Conservation (phyloP, 2,797 vertebrate species). For the Squalus acanthias region DNA sequence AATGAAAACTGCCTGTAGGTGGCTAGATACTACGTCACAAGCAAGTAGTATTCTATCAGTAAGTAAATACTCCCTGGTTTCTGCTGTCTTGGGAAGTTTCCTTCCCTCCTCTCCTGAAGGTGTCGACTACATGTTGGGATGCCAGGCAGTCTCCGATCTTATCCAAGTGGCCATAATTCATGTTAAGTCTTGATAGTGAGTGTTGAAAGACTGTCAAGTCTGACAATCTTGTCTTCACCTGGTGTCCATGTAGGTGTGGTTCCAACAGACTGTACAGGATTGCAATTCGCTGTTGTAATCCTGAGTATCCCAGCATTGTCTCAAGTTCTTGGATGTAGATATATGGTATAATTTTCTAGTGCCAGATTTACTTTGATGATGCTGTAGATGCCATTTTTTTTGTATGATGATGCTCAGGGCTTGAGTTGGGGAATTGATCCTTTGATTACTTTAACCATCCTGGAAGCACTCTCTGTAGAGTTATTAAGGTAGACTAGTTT, state of each 20-base stretch:
- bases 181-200: neutral
- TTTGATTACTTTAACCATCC: neutral
- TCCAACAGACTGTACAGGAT: neutral
- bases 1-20: too few species aligned
- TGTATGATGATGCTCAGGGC: too few species aligned
- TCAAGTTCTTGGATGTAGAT: neutral
- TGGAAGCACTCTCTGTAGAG: neutral
- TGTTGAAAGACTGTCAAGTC: neutral
- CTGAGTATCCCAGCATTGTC: neutral
- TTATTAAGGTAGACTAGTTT: neutral
- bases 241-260: neutral
- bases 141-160: neutral
- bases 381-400: too few species aligned
- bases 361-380: too few species aligned
- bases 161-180: neutral
- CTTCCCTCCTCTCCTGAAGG: conserved; percentile 40
- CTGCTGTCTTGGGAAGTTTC: neutral
- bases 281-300: neutral
- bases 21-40: too few species aligned
- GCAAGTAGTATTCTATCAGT: neutral
- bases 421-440: neutral
- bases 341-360: neutral
- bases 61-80: neutral
- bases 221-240: neutral
- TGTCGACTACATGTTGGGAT: neutral